phyloP scores from a whole-genome alignment of 2,113 vertebrate genomes.

The Felis chaus region DNA sequence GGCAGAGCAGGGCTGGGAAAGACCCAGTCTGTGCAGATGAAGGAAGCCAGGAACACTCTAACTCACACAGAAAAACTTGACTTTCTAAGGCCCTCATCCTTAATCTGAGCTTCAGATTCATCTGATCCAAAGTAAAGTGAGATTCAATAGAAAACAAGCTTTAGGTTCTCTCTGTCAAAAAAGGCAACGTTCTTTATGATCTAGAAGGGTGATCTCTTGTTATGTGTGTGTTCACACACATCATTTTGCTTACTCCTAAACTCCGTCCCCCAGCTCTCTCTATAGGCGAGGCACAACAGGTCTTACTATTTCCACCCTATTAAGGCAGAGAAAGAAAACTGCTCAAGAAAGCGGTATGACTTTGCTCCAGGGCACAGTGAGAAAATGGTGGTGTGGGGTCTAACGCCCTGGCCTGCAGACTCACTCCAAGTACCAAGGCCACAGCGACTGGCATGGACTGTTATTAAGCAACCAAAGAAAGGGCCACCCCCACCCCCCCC shows the following conservation, averaged over 20 bases:
- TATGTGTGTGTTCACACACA: accelerated
- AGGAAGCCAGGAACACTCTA: neutral
- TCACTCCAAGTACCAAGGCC: neutral
- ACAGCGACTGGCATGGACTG: accelerated
- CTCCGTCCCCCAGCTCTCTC: neutral
- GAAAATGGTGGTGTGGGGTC: neutral
- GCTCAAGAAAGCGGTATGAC: neutral
- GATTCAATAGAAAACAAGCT: neutral
- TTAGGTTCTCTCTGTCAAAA: neutral
- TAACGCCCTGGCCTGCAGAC: neutral
- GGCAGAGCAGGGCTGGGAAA: neutral
- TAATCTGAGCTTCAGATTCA: neutral
- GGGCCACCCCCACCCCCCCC: no score
- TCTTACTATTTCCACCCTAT: no score
- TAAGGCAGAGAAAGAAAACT: neutral
- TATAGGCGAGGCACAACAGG: accelerated
- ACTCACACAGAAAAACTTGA: neutral
- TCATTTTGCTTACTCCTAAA: neutral
- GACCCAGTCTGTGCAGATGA: accelerated
- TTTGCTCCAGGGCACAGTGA: neutral
- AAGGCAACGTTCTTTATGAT: neutral
- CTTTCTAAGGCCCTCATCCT: neutral
- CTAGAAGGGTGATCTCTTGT: neutral
- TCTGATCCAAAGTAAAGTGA: neutral
- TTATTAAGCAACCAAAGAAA: neutral